Percentiles rank a stretch among this genome's conserved stretches.
phyloP scores from a whole-genome alignment of 1,140 invertebrate species.

The Ganaspis sp. region DNA sequence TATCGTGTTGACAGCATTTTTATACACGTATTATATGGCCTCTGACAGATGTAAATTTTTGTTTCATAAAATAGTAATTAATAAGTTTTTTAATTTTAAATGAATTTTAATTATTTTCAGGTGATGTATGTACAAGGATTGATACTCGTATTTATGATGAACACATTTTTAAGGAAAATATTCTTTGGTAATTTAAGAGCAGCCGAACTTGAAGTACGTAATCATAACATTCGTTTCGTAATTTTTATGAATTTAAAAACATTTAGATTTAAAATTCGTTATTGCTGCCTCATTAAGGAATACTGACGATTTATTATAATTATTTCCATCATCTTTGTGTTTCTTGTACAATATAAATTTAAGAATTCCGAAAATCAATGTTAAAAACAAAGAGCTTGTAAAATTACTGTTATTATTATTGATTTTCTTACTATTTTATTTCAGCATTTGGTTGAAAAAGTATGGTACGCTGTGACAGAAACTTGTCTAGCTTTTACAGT shows the following conservation, averaged over 20 bases:
- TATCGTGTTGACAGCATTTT: not conserved
- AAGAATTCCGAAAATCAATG: too few relatives aligned
- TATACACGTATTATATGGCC: not conserved
- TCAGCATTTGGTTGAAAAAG: constrained; percentile 97
- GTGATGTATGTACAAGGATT: constrained; percentile 99
- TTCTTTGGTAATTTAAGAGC: constrained; percentile 98
- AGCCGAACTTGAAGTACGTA: constrained; percentile 95
- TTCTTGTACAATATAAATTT: too few relatives aligned
- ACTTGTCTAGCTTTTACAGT: constrained; percentile 99
- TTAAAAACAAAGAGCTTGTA: too few relatives aligned
- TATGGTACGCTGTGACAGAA: constrained; percentile 99
- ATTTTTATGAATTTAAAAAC: too few relatives aligned
- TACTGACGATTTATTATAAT: too few relatives aligned
- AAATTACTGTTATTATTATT: not conserved
- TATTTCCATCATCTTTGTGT: too few relatives aligned
- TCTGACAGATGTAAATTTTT: not conserved
- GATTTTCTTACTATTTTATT: constrained; percentile 72
- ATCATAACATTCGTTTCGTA: not conserved
- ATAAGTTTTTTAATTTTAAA: not conserved
- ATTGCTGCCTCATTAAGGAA: too few relatives aligned
- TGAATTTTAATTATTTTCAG: constrained; percentile 79
- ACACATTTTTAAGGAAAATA: constrained; percentile 95
- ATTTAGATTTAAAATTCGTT: too few relatives aligned
- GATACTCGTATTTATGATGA: constrained; percentile 95
- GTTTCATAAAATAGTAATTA: not conserved